Conservation (phyloP, 1,140 invertebrate genomes). For the Leguminivora glycinivorella region DNA sequence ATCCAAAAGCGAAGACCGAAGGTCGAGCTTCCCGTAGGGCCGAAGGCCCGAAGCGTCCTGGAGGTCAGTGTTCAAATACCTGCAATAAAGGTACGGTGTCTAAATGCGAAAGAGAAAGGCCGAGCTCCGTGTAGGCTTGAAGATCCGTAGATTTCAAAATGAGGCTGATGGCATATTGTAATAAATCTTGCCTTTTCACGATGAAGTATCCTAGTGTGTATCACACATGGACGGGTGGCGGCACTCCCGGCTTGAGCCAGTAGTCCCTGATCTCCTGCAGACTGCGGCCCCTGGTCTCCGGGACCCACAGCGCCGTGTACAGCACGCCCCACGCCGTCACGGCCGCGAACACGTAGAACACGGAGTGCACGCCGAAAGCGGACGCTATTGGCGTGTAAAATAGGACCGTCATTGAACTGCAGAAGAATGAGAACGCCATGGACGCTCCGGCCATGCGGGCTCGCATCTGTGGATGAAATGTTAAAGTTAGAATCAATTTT, state of each 20-base stretch:
- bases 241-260: conserved; percentile 46
- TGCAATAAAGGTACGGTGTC: too few species aligned
- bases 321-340: conserved; percentile 44
- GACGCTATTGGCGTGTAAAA: conserved; percentile 51
- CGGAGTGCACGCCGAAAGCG: conserved; percentile 41
- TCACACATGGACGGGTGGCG: conserved; percentile 44
- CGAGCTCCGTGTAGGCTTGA: too few species aligned
- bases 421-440: conserved; percentile 54
- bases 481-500: not conserved
- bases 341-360: conserved; percentile 47
- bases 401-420: conserved; percentile 50
- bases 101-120: too few species aligned
- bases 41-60: too few species aligned
- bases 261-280: conserved; percentile 44
- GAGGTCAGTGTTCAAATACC: too few species aligned
- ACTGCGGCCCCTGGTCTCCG: conserved; percentile 51
- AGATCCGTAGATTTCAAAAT: too few species aligned
- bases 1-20: too few species aligned
- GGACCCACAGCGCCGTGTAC: conserved; percentile 47
- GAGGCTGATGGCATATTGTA: too few species aligned
- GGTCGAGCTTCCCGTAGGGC: too few species aligned
- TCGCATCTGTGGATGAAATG: conserved; percentile 36
- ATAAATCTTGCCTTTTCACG: too few species aligned
- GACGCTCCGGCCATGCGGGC: conserved; percentile 48
- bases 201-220: too few species aligned